These are phyloP conservation scores for Ictalurus punctatus DNA, from an alignment of 2,113 vertebrate species.

Conservation along the genomic window DNA sequence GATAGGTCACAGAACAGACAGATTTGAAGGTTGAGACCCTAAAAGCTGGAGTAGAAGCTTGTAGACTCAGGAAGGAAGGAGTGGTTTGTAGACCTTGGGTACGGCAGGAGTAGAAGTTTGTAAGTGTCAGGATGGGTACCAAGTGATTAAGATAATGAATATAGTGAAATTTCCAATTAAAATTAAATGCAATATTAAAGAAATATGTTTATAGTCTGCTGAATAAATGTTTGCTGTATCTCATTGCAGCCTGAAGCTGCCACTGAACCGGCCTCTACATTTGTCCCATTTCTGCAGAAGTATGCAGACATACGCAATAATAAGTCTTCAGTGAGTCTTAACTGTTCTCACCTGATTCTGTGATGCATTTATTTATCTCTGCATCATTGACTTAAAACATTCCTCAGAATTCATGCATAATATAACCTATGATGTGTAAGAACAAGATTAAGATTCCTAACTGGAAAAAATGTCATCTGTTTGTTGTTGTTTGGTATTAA, in stretches of 20 bases:
- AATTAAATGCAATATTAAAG: background rate
- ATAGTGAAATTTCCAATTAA: no score
- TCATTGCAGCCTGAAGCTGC: slow-evolving; percentile 84
- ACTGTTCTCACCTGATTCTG: background rate
- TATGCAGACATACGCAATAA: slow-evolving; percentile 89
- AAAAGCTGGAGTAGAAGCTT: background rate
- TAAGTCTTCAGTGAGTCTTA: slow-evolving; percentile 84
- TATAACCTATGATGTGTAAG: background rate
- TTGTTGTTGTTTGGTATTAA: background rate
- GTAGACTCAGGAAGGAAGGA: background rate
- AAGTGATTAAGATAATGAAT: background rate
- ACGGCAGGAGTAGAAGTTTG: background rate
- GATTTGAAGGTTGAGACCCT: background rate
- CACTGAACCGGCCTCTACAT: slow-evolving; percentile 81
- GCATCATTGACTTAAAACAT: background rate
- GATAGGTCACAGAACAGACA: background rate
- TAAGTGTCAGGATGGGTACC: background rate
- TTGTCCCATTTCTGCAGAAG: slow-evolving; percentile 93
- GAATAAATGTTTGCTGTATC: background rate
- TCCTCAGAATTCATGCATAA: background rate
- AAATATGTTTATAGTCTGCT: background rate
- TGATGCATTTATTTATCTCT: background rate
- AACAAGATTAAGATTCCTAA: background rate
- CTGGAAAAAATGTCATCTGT: background rate
- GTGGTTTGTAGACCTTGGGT: no score